Conservation (phyloP, 2,113 vertebrate species). For the Chaenocephalus aceratus region DNA sequence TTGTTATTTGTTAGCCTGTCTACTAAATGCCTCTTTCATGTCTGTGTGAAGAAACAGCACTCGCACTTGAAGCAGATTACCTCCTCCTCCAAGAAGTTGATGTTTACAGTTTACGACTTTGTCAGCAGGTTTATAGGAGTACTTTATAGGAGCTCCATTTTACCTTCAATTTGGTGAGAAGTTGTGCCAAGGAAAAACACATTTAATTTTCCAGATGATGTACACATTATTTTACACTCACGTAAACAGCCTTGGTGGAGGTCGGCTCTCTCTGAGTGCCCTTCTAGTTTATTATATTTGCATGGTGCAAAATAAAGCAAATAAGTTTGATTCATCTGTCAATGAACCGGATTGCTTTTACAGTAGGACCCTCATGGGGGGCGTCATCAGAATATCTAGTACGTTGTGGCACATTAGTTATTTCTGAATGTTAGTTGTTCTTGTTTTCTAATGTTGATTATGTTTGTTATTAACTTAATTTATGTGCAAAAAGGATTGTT, state of each 20-base stretch:
- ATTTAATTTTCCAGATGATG: too few species aligned
- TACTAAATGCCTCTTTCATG: background rate
- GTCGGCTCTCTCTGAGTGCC: too few species aligned
- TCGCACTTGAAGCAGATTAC: conserved; percentile 4
- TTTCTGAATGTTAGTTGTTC: conserved; percentile 37
- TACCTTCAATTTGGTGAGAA: too few species aligned
- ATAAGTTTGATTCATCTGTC: conserved; percentile 1
- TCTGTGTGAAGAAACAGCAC: conserved; percentile 22
- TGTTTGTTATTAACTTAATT: conserved; percentile 44
- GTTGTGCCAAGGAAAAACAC: too few species aligned
- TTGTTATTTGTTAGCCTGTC: background rate
- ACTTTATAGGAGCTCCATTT: too few species aligned
- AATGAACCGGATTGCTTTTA: background rate
- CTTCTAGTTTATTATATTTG: conserved; percentile 36
- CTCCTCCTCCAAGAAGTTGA: too few species aligned
- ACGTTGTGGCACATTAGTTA: conserved; percentile 21
- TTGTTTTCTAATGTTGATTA: conserved; percentile 24
- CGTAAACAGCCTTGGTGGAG: too few species aligned
- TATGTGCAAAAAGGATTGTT: conserved; percentile 25
- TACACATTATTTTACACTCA: too few species aligned
- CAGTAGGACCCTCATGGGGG: background rate
- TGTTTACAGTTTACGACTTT: too few species aligned
- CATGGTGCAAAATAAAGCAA: background rate
- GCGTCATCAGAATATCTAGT: conserved; percentile 5
- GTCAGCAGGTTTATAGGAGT: too few species aligned